Base-by-base conservation (phyloP, 1,140 invertebrate species). In the Leptopilina boulardi region DNA sequence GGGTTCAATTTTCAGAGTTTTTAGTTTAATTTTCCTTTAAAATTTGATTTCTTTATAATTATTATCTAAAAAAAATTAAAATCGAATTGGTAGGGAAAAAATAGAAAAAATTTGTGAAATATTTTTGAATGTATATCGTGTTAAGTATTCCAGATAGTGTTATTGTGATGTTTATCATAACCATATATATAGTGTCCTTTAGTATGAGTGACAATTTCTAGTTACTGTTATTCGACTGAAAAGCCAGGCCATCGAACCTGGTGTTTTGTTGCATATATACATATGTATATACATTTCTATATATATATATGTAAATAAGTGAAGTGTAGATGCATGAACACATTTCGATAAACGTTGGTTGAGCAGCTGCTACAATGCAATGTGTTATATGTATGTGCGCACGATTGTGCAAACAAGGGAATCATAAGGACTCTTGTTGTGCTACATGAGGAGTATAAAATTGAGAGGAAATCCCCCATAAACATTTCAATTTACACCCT, bases 391-490 rank as follows among this genome's bases (percentile, higher is more conserved):
- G 23, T 66, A 30, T 66, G n/a, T n/a, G 34, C 8, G 34, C 34
- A n/a, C 13, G 59, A 30, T 66, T 30, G 0, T 66, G 59, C 59
- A 66, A 66, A 66, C 59, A 66, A n/a, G 59, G 3, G 13, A 66
- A 66, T 26, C 59, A 66, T 66, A 30, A 66, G 59, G 11, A n/a
- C 26, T 26, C 15, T 26, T 66, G 47, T 51, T 51, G 47, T 18
- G 15, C 13, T 23, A 66, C 26, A 10, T 66, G 10, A n/a, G 30
- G 10, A 66, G 59, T 26, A 30, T 30, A 66, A 66, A 66, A 66
- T 66, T 66, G 59, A 66, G 26, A n/a, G 59, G 13, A 66, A 66
- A 66, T 15, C 30, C 6, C 26, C 3, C 59, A 66, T 66, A 66
- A 66, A 66, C 59, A 66, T 30, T 66, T 30, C 59, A 66, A 38